Conservation (phyloP, 1,140 invertebrate species). For the Babylonia areolata region DNA sequence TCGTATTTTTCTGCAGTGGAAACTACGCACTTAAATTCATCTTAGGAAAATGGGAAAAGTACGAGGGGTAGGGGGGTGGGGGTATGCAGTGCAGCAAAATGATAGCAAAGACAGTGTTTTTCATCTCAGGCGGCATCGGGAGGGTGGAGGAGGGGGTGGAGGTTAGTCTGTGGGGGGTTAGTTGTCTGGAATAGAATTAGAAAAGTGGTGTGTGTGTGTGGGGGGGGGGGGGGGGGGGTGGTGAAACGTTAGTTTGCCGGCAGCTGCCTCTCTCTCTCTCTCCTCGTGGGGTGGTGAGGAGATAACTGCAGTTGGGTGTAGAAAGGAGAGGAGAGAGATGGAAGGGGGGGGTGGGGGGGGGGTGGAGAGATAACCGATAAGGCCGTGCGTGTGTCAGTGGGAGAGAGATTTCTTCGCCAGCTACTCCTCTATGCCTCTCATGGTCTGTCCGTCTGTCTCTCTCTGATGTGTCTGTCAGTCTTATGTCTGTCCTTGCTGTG, state of each 20-base stretch:
- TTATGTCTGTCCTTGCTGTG: not conserved
- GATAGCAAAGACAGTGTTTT: too few relatives aligned
- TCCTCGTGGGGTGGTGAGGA: too few relatives aligned
- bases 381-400: constrained; percentile 9
- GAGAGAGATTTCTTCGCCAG: not conserved
- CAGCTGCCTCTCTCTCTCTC: constrained; percentile 7
- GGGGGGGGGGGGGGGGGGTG: too few relatives aligned
- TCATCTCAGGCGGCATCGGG: not conserved
- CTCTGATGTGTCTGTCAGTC: not conserved
- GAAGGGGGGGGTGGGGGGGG: not conserved
- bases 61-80: too few relatives aligned
- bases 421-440: not conserved
- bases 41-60: too few relatives aligned
- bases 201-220: not conserved
- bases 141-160: not conserved
- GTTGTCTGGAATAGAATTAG: not conserved
- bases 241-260: not conserved
- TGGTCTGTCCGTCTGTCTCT: not conserved
- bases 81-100: too few relatives aligned
- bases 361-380: constrained; percentile 21
- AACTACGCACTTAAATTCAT: too few relatives aligned
- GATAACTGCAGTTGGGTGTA: constrained; percentile 3
- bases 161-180: too few relatives aligned
- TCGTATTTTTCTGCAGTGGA: too few relatives aligned
- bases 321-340: not conserved